A percentile compares a stretch with the other conserved stretches of the same genome.
phyloP scores from a whole-genome alignment of 2,888 invertebrate genomes.

The Odontocolon sp. region DNA sequence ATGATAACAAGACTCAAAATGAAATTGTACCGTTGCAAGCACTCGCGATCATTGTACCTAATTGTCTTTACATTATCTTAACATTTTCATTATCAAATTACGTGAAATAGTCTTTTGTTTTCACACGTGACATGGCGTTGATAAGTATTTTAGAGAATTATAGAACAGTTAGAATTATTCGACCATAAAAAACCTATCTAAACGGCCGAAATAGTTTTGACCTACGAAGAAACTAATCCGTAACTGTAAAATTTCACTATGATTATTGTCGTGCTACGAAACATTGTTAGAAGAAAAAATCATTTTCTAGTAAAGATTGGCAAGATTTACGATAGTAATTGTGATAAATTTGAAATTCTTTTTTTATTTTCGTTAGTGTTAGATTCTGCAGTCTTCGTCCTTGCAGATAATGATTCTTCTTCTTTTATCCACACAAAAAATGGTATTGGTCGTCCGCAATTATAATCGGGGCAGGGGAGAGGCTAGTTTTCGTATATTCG shows the following conservation, averaged over 20 bases:
- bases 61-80: neutral
- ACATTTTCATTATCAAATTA: constrained; percentile 49
- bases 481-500: constrained; percentile 47
- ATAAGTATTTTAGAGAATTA: constrained; percentile 40
- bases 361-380: neutral
- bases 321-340: constrained; percentile 40
- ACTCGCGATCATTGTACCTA: constrained; percentile 9
- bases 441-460: constrained; percentile 41
- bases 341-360: constrained; percentile 20
- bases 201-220: neutral
- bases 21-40: constrained; percentile 15
- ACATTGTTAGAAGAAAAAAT: constrained; percentile 25
- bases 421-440: constrained; percentile 11
- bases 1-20: constrained; percentile 49
- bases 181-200: constrained; percentile 24
- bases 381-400: constrained; percentile 11
- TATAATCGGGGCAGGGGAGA: neutral
- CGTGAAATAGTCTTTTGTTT: constrained; percentile 22
- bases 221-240: constrained; percentile 12
- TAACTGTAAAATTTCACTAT: constrained; percentile 19
- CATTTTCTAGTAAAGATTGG: constrained; percentile 36
- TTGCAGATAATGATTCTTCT: constrained; percentile 14
- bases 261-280: constrained; percentile 56
- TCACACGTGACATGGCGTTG: constrained; percentile 18
- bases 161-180: constrained; percentile 33